Percentiles rank a stretch among this genome's conserved stretches.
Conservation (phyloP, 2,888 invertebrate genomes). For the Endomychus coccineus region DNA sequence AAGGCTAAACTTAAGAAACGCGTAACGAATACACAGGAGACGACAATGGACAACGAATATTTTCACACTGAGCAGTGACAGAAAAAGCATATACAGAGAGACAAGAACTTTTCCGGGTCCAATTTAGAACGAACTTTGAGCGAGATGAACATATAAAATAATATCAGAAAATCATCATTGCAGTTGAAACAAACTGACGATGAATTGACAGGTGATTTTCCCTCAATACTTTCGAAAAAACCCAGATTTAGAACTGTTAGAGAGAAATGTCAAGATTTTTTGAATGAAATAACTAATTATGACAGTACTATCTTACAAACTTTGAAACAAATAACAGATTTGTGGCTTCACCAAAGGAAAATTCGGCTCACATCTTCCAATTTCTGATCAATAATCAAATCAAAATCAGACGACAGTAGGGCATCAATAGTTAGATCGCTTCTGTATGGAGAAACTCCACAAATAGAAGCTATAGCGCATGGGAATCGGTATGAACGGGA, state of each 20-base stretch:
- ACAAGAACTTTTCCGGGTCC: slow-evolving; percentile 1
- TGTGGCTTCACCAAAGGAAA: slow-evolving; percentile 1
- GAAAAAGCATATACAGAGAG: neutral
- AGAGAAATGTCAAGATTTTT: no score
- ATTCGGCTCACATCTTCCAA: slow-evolving; percentile 1
- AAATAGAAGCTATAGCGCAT: slow-evolving; percentile 2
- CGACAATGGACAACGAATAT: neutral
- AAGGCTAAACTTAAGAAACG: neutral
- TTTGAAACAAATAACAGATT: neutral
- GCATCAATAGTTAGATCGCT: slow-evolving; percentile 1
- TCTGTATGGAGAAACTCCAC: slow-evolving; percentile 1
- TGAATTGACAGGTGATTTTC: no score
- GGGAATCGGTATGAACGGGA: neutral
- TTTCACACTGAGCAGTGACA: slow-evolving; percentile 4
- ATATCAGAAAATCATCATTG: no score
- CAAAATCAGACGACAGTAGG: neutral
- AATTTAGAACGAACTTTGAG: neutral
- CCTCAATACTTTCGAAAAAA: no score
- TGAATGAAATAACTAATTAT: no score
- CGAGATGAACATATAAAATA: neutral
- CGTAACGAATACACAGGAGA: neutral
- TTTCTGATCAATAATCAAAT: neutral
- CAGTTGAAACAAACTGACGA: no score
- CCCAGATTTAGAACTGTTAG: no score
- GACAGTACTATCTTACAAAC: neutral